Evolutionary conservation across 2,797 vertebrate genomes (phyloP), one percentile per base, ranked within the genome.

Genomic region (Channa striata): DNA sequence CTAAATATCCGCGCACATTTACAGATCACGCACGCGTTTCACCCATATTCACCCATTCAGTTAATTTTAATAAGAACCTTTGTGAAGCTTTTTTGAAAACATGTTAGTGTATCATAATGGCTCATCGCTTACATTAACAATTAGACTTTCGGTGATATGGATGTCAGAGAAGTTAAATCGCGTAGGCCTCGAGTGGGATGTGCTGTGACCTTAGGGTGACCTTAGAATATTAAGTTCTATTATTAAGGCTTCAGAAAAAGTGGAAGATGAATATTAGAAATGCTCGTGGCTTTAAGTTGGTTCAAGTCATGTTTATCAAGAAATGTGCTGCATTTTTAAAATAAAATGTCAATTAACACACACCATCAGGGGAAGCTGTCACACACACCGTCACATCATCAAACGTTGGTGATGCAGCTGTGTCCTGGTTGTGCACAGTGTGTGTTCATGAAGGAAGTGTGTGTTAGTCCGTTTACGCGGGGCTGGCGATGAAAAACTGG

Each of bases 401-500:
- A 47, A 11, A n/a, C 36, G 2, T 3, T 5, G 20, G 6, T 44
- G 42, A 44, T n/a, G 16, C 17, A 44, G 5, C 42, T 6, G 42
- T 17, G 14, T 11, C 11, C 42, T 17, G 10, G 11, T 7, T 43
- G 42, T 12, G 42, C 16, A 5, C 12, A 62, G 72, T 58, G 60
- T 59, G 42, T 14, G 23, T 62, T 16, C 37, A 7, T 42, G 39
- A 51, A 75, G 44, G 39, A 19, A 21, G 68, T 16, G 64, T 59
- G 57, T 54, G 60, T 56, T 48, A 46, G 11, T 71, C 40, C 46
- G 54, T 13, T 25, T 40, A 43, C 37, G 62, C 44, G 13, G 62
- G 14, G 44, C 47, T 53, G 43, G 56, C 64, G 68, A 61, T 63
- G 50, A 61, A 73, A 68, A 82, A 76, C 66, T 25, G 68, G 56